Evolutionary conservation across 2,113 vertebrate species (phyloP).

Genomic region (Dolichallabes microphthalmus): DNA sequence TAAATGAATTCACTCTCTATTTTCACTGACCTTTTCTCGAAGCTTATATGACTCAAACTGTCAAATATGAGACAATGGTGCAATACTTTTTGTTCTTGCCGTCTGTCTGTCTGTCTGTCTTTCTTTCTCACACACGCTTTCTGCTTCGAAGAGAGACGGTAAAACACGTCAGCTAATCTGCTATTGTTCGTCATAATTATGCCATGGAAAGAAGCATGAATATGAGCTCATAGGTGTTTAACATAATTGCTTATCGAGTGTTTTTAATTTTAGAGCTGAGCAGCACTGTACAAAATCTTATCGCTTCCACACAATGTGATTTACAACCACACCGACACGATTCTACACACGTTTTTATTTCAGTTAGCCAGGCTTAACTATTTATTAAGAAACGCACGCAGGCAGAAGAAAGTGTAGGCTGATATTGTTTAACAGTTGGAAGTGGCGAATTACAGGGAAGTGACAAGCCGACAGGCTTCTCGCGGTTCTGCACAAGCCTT

Average conservation of each 20-base stretch:
- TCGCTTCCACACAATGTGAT: constrained; percentile 27
- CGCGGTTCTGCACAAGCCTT: constrained; percentile 11
- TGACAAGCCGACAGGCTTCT: constrained; percentile 20
- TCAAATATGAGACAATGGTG: constrained; percentile 66
- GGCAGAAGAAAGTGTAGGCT: constrained; percentile 14
- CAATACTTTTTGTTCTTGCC: constrained; percentile 55
- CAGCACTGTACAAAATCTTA: constrained; percentile 10
- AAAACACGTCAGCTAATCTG: constrained; percentile 6
- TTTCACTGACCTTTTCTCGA: constrained; percentile 54
- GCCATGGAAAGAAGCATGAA: constrained; percentile 40
- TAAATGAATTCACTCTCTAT: constrained; percentile 53
- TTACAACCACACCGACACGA: constrained; percentile 18
- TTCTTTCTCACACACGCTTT: neutral
- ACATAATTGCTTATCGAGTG: constrained; percentile 27
- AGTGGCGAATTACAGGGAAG: constrained; percentile 23
- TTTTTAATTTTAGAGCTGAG: neutral
- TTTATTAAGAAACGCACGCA: constrained; percentile 13
- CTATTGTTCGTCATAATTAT: constrained; percentile 23
- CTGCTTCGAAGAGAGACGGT: neutral
- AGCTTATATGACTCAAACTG: constrained; percentile 63
- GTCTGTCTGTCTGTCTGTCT: constrained; percentile 10
- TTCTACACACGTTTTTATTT: constrained; percentile 4
- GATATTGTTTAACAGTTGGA: constrained; percentile 28
- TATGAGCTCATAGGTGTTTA: neutral
- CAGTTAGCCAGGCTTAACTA: constrained; percentile 8